Base-by-base conservation (phyloP, 2,113 vertebrate species). In the Irena cyanogastra region DNA sequence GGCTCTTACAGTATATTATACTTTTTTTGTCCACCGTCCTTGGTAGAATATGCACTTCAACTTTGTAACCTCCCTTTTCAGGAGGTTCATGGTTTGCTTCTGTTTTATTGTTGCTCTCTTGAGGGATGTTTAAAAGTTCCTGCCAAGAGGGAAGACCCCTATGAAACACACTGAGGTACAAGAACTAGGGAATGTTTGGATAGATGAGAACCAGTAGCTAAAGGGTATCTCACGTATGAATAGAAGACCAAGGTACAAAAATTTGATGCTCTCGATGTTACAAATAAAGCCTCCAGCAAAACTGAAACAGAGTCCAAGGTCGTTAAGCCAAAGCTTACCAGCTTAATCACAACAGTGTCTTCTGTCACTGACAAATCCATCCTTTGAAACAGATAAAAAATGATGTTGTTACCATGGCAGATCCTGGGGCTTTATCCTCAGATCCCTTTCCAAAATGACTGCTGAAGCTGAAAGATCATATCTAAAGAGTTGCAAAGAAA, bases 211-310 rank as follows among this genome's bases (percentile, higher is more conserved):
- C 3, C 53, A n/a, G 31, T 6, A 11, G 41, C 70, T 68, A 65
- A 78, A 89, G 39, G 21, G 6, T 18, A 61, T 39, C 50, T 91
- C 30, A 47, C 19, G 8, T 30, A 13, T 52, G 23, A 74, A 44
- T 7, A 93, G 7, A 81, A 5, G 15, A 52, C 19, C 37, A 17
- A 22, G 54, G 59, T 8, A 8, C 20, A 84, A 74, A 90, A 68
- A 75, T 54, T 5, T 66, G 7, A 27, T 50, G 20, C 31, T 93
- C 39, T 45, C 5, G 2, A 20, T 70, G 45, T n/a, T 50, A 65
- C 23, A 85, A 89, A 77, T 93, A 77, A 86, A 83, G 23, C 23
- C 41, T 72, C 27, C 47, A 65, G 64, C 45, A 94, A 45, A 95
- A 74, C 8, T 45, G 54, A 83, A 86, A 72, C 16, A 47, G 33